These are phyloP conservation scores for Heliconius ismenius DNA, from an alignment of 2,888 invertebrate genomes.

Conservation along the genomic window DNA sequence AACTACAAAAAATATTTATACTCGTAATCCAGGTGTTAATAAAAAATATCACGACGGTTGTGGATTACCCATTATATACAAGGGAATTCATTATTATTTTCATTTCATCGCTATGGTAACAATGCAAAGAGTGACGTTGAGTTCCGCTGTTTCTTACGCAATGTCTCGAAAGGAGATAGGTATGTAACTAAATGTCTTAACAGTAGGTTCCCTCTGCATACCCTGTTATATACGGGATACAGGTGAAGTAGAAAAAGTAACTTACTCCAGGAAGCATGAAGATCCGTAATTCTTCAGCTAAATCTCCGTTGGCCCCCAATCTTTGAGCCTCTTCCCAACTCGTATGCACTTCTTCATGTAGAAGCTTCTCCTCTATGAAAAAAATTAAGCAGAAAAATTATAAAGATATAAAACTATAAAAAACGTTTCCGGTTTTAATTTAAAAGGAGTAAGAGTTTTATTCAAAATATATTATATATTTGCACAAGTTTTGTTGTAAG, in stretches of 20 bases:
- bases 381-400: too few relatives aligned
- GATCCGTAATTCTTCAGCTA: conserved; percentile 69
- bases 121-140: too few relatives aligned
- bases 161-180: background rate
- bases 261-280: conserved; percentile 71
- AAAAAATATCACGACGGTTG: background rate
- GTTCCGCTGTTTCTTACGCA: too few relatives aligned
- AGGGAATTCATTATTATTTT: background rate
- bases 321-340: conserved; percentile 86
- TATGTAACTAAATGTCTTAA: too few relatives aligned
- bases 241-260: background rate
- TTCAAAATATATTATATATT: too few relatives aligned
- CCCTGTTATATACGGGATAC: background rate
- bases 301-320: conserved; percentile 67
- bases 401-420: too few relatives aligned
- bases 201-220: too few relatives aligned
- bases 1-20: background rate
- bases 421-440: too few relatives aligned
- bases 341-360: conserved; percentile 88
- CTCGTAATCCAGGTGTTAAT: too few relatives aligned
- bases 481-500: too few relatives aligned
- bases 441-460: too few relatives aligned
- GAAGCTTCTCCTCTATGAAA: conserved; percentile 85
- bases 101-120: background rate
- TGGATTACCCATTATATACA: background rate